Conservation (phyloP, 2,797 vertebrate species). For the Acanthurus leucopareius region DNA sequence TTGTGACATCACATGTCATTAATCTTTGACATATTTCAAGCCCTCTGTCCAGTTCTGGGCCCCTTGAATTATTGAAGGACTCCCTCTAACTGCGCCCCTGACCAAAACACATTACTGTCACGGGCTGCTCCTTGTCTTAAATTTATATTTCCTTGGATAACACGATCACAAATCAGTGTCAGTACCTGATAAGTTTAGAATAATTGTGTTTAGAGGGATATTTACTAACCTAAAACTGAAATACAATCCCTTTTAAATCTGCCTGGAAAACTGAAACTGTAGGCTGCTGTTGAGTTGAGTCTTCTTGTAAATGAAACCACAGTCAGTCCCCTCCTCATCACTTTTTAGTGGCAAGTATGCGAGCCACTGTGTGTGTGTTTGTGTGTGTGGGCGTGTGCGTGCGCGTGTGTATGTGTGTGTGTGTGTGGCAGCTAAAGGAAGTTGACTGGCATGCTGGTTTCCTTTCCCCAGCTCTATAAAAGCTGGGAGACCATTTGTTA, state of each 20-base stretch:
- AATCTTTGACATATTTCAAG: conserved; percentile 24
- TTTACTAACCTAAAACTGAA: conserved; percentile 27
- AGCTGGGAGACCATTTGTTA: conserved; percentile 69
- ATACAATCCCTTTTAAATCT: conserved; percentile 49
- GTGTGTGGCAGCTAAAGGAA: conserved; percentile 45
- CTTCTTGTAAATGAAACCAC: conserved; percentile 63
- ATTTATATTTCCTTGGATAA: conserved; percentile 13
- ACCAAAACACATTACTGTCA: conserved; percentile 1
- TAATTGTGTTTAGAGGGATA: background rate
- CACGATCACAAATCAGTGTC: conserved; percentile 17
- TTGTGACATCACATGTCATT: background rate
- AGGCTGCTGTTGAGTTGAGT: conserved; percentile 29
- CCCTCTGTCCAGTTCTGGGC: conserved; percentile 12
- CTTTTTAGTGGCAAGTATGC: conserved; percentile 58
- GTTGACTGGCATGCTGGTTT: conserved; percentile 70
- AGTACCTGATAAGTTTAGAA: conserved; percentile 14
- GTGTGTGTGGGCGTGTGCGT: too few relatives aligned
- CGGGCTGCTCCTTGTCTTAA: conserved; percentile 9
- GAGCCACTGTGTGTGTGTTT: conserved; percentile 7
- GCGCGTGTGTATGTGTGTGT: too few relatives aligned
- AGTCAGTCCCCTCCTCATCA: conserved; percentile 53
- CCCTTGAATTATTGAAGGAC: background rate
- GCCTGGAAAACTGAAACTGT: conserved; percentile 45
- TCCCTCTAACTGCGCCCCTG: background rate
- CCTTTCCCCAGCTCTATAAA: conserved; percentile 70